phyloP scores from a whole-genome alignment of 2,888 invertebrate species.

The Thecocarcelia acutangulata region DNA sequence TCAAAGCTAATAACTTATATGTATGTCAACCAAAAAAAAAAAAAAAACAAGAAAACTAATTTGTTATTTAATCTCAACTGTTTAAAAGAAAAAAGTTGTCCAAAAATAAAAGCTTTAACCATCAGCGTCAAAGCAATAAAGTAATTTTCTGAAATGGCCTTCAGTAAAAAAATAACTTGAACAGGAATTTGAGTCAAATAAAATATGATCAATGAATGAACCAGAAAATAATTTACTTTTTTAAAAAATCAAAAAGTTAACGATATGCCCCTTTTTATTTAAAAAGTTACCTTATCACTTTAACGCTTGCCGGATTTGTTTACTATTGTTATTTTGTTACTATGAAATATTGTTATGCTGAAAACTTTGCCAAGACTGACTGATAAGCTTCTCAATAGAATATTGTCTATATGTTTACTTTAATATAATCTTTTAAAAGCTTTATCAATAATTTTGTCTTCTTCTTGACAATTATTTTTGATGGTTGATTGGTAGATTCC shows the following conservation, averaged over 20 bases:
- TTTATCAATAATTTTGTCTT: constrained; percentile 40
- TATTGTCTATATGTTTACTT: neutral
- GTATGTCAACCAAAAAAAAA: constrained; percentile 20
- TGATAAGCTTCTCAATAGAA: constrained; percentile 40
- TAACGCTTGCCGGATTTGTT: constrained; percentile 6
- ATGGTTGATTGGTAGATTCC: neutral
- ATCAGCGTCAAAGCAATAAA: neutral
- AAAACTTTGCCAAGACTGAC: constrained; percentile 20
- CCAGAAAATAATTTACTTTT: neutral
- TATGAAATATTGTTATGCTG: constrained; percentile 48
- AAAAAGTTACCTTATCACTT: constrained; percentile 7
- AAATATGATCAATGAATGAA: no score
- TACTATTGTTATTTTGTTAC: constrained; percentile 49
- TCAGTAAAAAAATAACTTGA: no score
- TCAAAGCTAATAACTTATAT: constrained; percentile 5
- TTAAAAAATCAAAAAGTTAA: no score
- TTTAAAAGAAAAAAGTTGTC: neutral
- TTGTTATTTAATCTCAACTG: constrained; percentile 33
- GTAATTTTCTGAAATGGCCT: neutral
- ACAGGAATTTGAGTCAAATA: no score
- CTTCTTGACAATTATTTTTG: neutral
- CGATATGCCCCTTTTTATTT: neutral
- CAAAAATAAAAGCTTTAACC: constrained; percentile 26
- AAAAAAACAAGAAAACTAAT: no score
- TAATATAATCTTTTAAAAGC: constrained; percentile 39